Percentiles rank a stretch among this genome's conserved stretches.
phyloP scores from a whole-genome alignment of 2,113 vertebrate species.

The Poecile atricapillus region DNA sequence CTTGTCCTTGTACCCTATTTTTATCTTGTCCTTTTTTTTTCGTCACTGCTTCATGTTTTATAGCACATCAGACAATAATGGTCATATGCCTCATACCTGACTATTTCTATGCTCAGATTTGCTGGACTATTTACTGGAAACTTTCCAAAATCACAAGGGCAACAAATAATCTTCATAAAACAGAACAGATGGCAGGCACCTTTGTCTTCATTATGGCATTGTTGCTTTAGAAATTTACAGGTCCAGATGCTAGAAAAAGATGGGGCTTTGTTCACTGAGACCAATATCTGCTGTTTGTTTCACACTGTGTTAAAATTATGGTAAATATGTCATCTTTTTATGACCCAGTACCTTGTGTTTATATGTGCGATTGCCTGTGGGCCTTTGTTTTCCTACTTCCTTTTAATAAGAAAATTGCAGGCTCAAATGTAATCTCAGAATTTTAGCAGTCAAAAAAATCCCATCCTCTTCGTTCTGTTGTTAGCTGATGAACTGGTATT shows the following conservation, averaged over 20 bases:
- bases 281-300: background rate
- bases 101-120: background rate
- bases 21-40: background rate
- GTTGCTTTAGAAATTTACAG: background rate
- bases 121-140: background rate
- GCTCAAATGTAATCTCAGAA: background rate
- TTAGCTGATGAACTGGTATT: background rate
- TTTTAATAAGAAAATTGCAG: background rate
- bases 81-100: background rate
- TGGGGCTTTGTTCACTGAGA: background rate
- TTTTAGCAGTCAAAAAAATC: background rate
- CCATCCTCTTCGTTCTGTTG: background rate
- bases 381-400: background rate
- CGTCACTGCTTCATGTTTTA: background rate
- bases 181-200: conserved; percentile 3
- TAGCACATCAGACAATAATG: background rate
- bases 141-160: background rate
- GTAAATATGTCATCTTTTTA: background rate
- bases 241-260: background rate
- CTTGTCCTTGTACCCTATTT: background rate
- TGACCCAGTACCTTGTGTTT: background rate
- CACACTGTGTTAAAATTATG: background rate
- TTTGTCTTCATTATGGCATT: conserved; percentile 2
- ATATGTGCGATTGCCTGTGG: background rate
- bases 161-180: conserved; percentile 22